Evolutionary conservation across 2,888 invertebrate species (phyloP), one percentile per base, ranked within the genome.

Genomic region (Andrena fulva): DNA sequence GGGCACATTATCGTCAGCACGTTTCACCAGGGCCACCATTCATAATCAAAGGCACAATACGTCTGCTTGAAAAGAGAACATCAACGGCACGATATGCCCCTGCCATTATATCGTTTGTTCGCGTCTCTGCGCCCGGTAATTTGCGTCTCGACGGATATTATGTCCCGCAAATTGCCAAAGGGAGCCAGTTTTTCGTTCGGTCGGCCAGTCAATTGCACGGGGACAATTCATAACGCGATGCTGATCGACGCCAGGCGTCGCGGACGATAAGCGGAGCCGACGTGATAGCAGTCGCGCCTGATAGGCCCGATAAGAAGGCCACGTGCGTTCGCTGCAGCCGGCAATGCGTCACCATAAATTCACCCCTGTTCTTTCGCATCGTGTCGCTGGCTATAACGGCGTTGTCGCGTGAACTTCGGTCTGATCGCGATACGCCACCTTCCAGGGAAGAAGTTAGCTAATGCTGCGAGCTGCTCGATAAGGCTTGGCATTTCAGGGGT

Each of bases 271-370:
- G 76, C 77, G 52, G 78, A 81, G 88, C 77, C 86, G 87, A 77
- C 83, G 83, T 79, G 84, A 85, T 83, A 84, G 24, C 80, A 78
- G 79, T 77, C 84, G 54, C 80, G 72, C 27, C 68, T 50, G 88
- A 89, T 89, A 83, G 67, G 62, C 56, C 59, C 66, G 88, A 88
- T 88, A 88, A 88, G 77, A 64, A 33, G 73, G 71, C 68, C 80
- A 78, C 83, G 85, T 72, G 87, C 86, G 48, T 56, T 56, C 72
- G 76, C 8, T 79, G 87, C 87, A 81, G 68, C 84, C 83, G 87
- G 84, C 85, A 87, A 87, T 85, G 86, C 87, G 85, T 88, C 89
- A 82, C 83, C 83, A 88, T 87, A 88, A 83, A 78, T 60, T 77
- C 82, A 24, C 60, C 79, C 68, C 72, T 62, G 56, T 31, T 56